Conservation (phyloP, 2,797 vertebrate species). For the Tapera naevia region DNA sequence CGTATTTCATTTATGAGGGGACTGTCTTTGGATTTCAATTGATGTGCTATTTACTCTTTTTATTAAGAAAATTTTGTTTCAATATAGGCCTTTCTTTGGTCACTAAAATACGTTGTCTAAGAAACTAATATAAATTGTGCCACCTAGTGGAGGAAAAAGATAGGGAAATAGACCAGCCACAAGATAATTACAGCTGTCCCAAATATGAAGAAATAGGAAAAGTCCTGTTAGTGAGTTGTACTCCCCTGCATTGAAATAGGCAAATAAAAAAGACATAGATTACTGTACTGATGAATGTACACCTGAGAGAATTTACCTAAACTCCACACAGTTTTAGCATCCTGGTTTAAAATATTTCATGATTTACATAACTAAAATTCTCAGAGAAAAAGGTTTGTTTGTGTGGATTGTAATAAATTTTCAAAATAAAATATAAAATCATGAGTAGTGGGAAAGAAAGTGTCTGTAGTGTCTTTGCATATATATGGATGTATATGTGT, state of each 20-base stretch:
- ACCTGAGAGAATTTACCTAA: neutral
- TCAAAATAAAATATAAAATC: neutral
- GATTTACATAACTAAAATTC: neutral
- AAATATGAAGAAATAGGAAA: neutral
- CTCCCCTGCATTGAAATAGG: neutral
- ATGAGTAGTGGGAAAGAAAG: neutral
- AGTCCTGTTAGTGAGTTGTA: neutral
- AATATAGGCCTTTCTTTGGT: neutral
- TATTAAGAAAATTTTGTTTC: slow-evolving; percentile 28
- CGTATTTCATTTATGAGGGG: neutral
- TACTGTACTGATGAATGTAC: neutral
- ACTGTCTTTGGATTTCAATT: neutral
- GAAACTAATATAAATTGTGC: slow-evolving; percentile 72
- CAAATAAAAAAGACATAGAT: neutral
- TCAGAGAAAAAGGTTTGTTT: neutral
- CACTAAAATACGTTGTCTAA: neutral
- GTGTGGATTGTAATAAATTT: neutral
- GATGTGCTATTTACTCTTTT: slow-evolving; percentile 23
- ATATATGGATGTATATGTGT: too few relatives aligned
- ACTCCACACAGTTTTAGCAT: neutral
- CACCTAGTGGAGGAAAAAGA: slow-evolving; percentile 72
- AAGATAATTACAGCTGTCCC: neutral
- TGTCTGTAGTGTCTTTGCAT: neutral
- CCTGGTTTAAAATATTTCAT: neutral
- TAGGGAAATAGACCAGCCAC: neutral